Percentiles rank a stretch among this genome's conserved stretches.
Evolutionary conservation across 2,888 invertebrate species (phyloP).

Genomic region (Parelbella ahira): DNA sequence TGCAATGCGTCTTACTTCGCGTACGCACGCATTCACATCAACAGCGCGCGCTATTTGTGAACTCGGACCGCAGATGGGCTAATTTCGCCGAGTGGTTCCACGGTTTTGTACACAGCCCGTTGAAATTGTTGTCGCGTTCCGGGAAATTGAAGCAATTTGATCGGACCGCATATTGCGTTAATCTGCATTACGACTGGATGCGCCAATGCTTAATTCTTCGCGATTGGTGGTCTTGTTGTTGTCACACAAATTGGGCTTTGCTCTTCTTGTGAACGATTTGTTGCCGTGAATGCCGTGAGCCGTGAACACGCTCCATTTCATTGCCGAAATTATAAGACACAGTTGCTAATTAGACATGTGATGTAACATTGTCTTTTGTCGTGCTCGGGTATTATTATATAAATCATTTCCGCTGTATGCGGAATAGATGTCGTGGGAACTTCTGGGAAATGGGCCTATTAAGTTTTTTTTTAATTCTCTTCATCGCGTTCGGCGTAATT

Average conservation of each 20-base stretch:
- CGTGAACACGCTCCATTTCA: constrained; percentile 18
- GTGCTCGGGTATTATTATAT: constrained; percentile 29
- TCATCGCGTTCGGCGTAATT: constrained; percentile 18
- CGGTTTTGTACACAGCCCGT: constrained; percentile 19
- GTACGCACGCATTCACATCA: constrained; percentile 26
- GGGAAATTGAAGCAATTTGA: constrained; percentile 28
- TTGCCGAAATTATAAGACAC: constrained; percentile 14
- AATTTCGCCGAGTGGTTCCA: constrained; percentile 24
- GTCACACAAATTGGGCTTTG: constrained; percentile 24
- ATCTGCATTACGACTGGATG: constrained; percentile 33
- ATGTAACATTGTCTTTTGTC: constrained; percentile 20
- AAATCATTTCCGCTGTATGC: constrained; percentile 45
- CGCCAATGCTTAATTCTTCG: constrained; percentile 31
- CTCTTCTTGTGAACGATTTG: constrained; percentile 17
- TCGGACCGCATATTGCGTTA: constrained; percentile 33
- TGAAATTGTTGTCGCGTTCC: constrained; percentile 25
- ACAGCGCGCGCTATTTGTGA: constrained; percentile 21
- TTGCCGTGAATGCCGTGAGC: constrained; percentile 13
- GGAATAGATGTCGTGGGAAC: constrained; percentile 57
- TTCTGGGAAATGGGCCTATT: constrained; percentile 38
- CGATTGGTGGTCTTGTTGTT: constrained; percentile 32
- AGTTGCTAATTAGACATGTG: constrained; percentile 23
- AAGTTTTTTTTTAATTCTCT: constrained; percentile 28
- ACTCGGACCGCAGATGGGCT: constrained; percentile 25
- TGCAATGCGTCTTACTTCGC: constrained; percentile 32